Evolutionary conservation across 2,113 vertebrate species (phyloP).

Genomic region (Istiophorus platypterus): DNA sequence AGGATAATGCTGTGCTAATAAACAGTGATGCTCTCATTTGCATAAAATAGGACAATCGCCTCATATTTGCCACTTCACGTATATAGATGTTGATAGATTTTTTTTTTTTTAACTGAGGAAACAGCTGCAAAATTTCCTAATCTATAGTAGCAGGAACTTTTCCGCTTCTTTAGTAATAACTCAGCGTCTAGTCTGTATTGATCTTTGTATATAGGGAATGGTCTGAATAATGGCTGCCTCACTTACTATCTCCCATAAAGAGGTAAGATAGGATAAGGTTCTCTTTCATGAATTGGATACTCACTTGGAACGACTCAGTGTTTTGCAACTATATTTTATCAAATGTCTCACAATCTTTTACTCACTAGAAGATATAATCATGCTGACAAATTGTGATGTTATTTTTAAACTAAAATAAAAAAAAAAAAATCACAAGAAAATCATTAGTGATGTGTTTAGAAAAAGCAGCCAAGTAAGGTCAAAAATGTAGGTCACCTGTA

Average conservation of each 20-base stretch:
- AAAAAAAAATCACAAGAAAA: not conserved
- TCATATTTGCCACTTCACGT: not conserved
- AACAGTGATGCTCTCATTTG: conserved; percentile 22
- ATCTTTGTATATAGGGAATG: conserved; percentile 1
- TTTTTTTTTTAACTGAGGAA: not conserved
- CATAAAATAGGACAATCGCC: conserved; percentile 15
- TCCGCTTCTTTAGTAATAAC: conserved; percentile 3
- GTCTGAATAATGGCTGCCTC: conserved; percentile 1
- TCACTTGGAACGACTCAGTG: not conserved
- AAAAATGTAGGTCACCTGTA: not conserved
- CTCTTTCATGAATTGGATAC: not conserved
- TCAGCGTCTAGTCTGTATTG: not conserved
- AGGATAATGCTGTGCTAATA: conserved; percentile 9
- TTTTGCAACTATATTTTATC: not conserved
- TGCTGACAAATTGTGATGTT: not conserved
- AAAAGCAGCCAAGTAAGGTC: not conserved
- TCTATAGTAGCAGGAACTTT: conserved; percentile 4
- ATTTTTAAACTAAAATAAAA: not conserved
- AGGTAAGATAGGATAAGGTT: too few species aligned
- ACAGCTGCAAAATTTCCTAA: not conserved
- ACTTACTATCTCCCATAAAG: not conserved
- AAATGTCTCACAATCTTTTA: not conserved
- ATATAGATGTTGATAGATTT: not conserved
- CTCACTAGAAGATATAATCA: not conserved
- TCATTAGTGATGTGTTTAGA: not conserved